Conservation (phyloP, 2,888 invertebrate species). For the Brachycybe producta region DNA sequence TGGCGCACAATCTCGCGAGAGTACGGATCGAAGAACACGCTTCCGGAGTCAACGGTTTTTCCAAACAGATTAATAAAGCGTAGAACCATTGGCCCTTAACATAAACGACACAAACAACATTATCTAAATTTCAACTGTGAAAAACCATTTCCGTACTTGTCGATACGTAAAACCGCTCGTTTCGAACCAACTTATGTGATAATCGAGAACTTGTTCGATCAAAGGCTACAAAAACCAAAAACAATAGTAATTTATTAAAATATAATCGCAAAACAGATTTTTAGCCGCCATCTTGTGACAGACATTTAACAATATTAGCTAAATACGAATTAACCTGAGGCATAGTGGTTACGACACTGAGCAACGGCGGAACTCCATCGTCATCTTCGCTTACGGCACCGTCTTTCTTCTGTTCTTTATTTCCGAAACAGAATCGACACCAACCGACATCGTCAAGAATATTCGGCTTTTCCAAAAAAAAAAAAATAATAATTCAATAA, state of each 20-base stretch:
- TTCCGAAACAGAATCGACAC: slow-evolving; percentile 38
- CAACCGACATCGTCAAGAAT: slow-evolving; percentile 37
- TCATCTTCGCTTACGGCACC: slow-evolving; percentile 17
- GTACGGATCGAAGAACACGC: slow-evolving; percentile 49
- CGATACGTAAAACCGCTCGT: slow-evolving; percentile 36
- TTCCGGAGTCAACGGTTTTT: slow-evolving; percentile 53
- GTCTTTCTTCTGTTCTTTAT: slow-evolving; percentile 18
- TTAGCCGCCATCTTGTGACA: too few species aligned
- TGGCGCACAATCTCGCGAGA: slow-evolving; percentile 47
- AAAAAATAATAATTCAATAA: slow-evolving; percentile 17
- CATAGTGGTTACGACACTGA: slow-evolving; percentile 37
- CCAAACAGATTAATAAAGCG: slow-evolving; percentile 48
- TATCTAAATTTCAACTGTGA: not conserved
- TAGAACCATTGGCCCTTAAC: slow-evolving; percentile 54
- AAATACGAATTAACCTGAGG: slow-evolving; percentile 30
- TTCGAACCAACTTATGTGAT: slow-evolving; percentile 40
- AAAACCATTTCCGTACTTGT: slow-evolving; percentile 27
- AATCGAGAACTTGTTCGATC: slow-evolving; percentile 39
- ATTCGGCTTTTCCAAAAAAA: slow-evolving; percentile 32
- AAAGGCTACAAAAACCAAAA: slow-evolving; percentile 32
- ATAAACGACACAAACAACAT: not conserved
- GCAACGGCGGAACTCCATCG: slow-evolving; percentile 31
- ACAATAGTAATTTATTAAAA: too few species aligned
- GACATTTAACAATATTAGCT: too few species aligned
- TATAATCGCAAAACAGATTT: too few species aligned